Evolutionary conservation across 1,140 invertebrate species (phyloP), one percentile per base, ranked within the genome.

Genomic region (Euwallacea fornicatus): DNA sequence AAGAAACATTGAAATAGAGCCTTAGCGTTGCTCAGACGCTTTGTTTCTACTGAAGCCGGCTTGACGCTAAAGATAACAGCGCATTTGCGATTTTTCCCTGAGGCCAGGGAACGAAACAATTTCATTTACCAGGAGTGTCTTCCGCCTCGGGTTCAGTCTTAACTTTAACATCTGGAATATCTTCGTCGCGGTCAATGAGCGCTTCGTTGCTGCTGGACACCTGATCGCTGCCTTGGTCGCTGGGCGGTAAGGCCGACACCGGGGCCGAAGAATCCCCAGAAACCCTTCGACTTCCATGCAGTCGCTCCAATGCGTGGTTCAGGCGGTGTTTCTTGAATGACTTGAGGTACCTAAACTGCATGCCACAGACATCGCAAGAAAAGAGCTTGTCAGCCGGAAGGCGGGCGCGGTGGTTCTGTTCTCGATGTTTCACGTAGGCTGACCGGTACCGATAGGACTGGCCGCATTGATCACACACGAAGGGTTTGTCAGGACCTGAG

Each of bases 401-500:
- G 0, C 92, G 84, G 2, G 93, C 92, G 0, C 92, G 87, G 77
- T 95, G 93, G 77, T 95, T 94, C 81, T 94, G 93, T 78, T 94
- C 93, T 55, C 93, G 87, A 79, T 95, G 93, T 77, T 94, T 93
- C 43, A 93, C 90, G 81, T 93, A 95, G 7, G 93, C 92, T 15
- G 92, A 94, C 56, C 93, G 86, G 78, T 95, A 95, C 72, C 92
- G 88, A 81, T 95, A 95, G 76, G 91, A 92, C 76, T 95, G 93
- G 7, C 93, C 93, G 81, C 93, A 95, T 77, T 94, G 92, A 76
- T 94, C 92, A 83, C 93, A 95, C 8, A 93, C 92, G 82, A 94
- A 94, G n/a, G 93, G 92, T 77, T 94, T 95, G 79, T 94, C 93
- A 74, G 78, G 85, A 85, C 42, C 81, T 68, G 13, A 15, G 42